Evolutionary conservation across 2,797 vertebrate genomes (phyloP).

Genomic region (Syngnathus acus): DNA sequence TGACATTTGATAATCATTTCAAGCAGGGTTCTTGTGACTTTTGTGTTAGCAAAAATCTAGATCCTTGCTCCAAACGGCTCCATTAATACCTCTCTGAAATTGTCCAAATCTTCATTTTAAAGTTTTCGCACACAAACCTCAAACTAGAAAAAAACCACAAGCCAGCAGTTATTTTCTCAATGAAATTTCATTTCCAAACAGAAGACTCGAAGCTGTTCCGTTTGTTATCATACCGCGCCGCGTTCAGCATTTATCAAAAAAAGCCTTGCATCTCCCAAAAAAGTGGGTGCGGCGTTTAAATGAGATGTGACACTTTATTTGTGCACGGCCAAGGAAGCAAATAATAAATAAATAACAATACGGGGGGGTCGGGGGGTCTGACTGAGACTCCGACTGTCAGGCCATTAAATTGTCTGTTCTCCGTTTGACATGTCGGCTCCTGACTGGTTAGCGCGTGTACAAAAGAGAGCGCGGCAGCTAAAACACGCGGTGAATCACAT

Average conservation of each 20-base stretch:
- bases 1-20: too few species aligned
- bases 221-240: conserved; percentile 68
- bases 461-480: conserved; percentile 85
- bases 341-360: conserved; percentile 97
- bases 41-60: neutral
- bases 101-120: neutral
- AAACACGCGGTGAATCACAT: conserved; percentile 98
- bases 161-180: conserved; percentile 25
- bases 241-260: conserved; percentile 69
- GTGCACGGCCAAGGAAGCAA: conserved; percentile 71
- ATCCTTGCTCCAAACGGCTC: neutral
- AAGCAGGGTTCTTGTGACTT: too few species aligned
- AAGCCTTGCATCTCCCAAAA: conserved; percentile 63
- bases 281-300: conserved; percentile 71
- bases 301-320: conserved; percentile 81
- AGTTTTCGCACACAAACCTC: neutral
- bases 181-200: conserved; percentile 38
- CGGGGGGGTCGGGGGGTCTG: conserved; percentile 62
- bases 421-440: conserved; percentile 81
- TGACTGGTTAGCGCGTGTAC: conserved; percentile 99
- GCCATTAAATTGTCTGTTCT: conserved; percentile 80
- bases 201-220: conserved; percentile 38
- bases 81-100: neutral
- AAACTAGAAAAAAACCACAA: conserved; percentile 7
- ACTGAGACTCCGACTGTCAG: conserved; percentile 87